These are phyloP conservation scores for Pseudochirops cupreus DNA, from an alignment of 2,797 vertebrate species.

Conservation along the genomic window DNA sequence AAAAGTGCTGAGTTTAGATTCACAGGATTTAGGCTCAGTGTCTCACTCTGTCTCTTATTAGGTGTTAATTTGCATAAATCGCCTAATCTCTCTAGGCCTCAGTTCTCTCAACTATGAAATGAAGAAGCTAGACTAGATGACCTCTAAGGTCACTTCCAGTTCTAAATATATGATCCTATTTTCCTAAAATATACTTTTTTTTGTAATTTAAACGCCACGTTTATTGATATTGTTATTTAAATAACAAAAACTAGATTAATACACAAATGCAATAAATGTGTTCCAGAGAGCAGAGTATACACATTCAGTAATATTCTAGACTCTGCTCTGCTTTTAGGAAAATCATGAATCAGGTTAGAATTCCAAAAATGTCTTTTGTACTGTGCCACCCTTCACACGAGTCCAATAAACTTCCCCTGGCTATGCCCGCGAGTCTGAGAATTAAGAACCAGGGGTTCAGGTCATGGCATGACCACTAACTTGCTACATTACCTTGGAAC, in stretches of 20 bases:
- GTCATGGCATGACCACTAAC: neutral
- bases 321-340: neutral
- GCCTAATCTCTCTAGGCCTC: conserved; percentile 14
- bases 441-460: neutral
- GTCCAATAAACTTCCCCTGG: neutral
- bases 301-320: neutral
- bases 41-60: neutral
- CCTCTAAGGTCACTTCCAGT: neutral
- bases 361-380: neutral
- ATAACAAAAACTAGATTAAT: neutral
- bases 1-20: neutral
- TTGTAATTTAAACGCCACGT: neutral
- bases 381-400: neutral
- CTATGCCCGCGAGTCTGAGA: neutral
- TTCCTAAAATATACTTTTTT: neutral
- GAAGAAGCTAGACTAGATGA: neutral
- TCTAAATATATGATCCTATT: neutral
- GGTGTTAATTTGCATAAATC: neutral
- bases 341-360: neutral
- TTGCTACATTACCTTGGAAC: neutral
- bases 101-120: conserved; percentile 10
- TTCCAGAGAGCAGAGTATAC: neutral
- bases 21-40: neutral
- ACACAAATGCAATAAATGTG: neutral
- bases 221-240: neutral